Evolutionary conservation across 1,140 invertebrate species (phyloP).

Genomic region (Andrena cerasifolii): DNA sequence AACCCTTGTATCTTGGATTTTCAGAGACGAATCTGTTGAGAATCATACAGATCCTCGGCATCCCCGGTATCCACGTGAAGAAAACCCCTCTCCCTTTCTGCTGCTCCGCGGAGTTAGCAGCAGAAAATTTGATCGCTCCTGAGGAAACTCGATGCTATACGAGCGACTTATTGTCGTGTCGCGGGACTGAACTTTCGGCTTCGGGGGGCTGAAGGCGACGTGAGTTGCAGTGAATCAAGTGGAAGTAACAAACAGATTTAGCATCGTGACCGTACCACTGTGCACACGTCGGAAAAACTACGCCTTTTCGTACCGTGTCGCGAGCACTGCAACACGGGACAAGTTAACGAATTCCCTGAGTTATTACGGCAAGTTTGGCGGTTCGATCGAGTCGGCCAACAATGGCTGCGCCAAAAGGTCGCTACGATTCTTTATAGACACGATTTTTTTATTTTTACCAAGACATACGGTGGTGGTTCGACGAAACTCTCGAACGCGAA

Average conservation of each 20-base stretch:
- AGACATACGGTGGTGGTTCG: too few relatives aligned
- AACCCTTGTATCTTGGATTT: too few relatives aligned
- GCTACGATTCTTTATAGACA: conserved; percentile 43
- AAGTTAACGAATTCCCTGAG: conserved; percentile 63
- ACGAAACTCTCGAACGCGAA: too few relatives aligned
- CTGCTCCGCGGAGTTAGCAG: background rate
- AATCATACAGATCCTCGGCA: background rate
- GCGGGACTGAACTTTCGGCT: conserved; percentile 54
- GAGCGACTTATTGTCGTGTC: conserved; percentile 52
- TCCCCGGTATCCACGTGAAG: background rate
- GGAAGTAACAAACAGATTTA: conserved; percentile 69
- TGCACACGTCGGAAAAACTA: conserved; percentile 15
- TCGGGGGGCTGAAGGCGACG: conserved; percentile 6
- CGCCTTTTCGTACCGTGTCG: conserved; percentile 26
- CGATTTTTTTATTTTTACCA: too few relatives aligned
- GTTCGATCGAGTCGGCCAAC: conserved; percentile 32
- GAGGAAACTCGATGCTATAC: conserved; percentile 23
- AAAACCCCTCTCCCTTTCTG: background rate
- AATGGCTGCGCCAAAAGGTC: conserved; percentile 17
- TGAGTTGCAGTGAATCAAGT: conserved; percentile 53
- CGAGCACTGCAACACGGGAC: background rate
- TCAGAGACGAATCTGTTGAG: too few relatives aligned
- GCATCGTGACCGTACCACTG: conserved; percentile 23
- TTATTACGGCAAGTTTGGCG: conserved; percentile 65
- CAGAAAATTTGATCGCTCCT: conserved; percentile 20